A percentile compares a stretch with the other conserved stretches of the same genome.
Conservation (phyloP, 2,888 invertebrate species). For the Amorpha juglandis region DNA sequence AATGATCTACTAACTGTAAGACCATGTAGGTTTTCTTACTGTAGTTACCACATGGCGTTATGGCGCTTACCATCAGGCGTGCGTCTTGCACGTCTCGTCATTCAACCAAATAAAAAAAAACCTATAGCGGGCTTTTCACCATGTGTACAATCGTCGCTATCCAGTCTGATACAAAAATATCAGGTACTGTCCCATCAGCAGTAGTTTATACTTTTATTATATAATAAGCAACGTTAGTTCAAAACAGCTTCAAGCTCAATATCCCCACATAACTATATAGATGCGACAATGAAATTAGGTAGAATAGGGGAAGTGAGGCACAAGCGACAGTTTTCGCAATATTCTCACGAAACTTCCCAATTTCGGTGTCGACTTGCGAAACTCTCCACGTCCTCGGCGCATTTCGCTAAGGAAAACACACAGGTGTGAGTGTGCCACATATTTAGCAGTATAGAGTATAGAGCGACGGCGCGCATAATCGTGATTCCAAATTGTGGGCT, state of each 20-base stretch:
- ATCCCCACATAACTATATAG: slow-evolving; percentile 6
- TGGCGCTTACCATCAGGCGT: too few species aligned
- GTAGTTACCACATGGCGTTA: too few species aligned
- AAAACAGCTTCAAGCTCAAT: background rate
- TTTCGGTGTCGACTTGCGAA: slow-evolving; percentile 81
- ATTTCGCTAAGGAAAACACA: slow-evolving; percentile 58
- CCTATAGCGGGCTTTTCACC: too few species aligned
- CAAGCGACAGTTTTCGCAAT: slow-evolving; percentile 71
- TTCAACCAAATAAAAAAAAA: too few species aligned
- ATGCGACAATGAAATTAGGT: slow-evolving; percentile 36
- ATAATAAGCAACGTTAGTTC: background rate
- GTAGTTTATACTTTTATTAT: background rate
- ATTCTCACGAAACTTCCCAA: slow-evolving; percentile 77
- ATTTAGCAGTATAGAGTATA: slow-evolving; percentile 34
- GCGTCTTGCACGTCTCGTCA: too few species aligned
- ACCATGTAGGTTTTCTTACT: too few species aligned
- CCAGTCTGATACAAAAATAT: too few species aligned
- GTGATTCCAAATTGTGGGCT: slow-evolving; percentile 71
- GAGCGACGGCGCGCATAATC: slow-evolving; percentile 52
- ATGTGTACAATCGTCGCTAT: too few species aligned
- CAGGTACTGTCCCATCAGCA: background rate
- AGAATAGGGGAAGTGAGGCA: slow-evolving; percentile 29
- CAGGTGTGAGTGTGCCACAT: slow-evolving; percentile 56
- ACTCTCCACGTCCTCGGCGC: slow-evolving; percentile 58
- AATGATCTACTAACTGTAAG: too few species aligned